phyloP scores from a whole-genome alignment of 1,140 invertebrate species.

The Hestina assimilis region DNA sequence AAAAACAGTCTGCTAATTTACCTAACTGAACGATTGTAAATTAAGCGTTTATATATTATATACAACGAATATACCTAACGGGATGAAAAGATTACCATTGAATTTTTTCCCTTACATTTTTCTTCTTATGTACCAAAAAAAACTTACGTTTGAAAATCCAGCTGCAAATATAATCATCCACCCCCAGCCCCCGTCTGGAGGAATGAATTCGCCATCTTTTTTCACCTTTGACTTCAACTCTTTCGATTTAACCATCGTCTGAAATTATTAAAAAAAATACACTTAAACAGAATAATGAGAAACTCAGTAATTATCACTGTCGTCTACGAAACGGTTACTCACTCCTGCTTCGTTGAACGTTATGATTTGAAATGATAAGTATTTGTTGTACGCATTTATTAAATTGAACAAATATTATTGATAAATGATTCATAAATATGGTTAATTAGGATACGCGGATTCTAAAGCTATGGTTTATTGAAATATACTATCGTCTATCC shows the following conservation, averaged over 20 bases:
- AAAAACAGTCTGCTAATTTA: no score
- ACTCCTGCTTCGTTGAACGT: conserved; percentile 1
- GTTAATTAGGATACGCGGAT: not conserved
- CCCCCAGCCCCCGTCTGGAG: conserved; percentile 84
- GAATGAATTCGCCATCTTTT: conserved; percentile 71
- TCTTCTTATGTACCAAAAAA: no score
- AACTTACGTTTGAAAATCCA: conserved; percentile 81
- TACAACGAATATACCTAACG: no score
- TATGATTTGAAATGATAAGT: conserved; percentile 27
- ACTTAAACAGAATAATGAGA: not conserved
- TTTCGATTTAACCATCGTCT: conserved; percentile 52
- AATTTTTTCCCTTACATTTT: no score
- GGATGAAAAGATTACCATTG: no score
- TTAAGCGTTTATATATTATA: no score
- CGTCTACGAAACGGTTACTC: not conserved
- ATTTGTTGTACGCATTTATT: conserved; percentile 10
- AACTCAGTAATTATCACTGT: not conserved
- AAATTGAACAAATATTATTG: conserved; percentile 16
- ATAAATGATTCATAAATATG: conserved; percentile 4
- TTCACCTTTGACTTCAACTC: conserved; percentile 49
- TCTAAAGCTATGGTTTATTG: not conserved
- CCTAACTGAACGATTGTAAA: no score
- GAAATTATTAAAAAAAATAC: conserved; percentile 5
- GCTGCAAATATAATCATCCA: conserved; percentile 83
- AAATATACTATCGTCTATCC: not conserved